Conservation (phyloP, 2,113 vertebrate genomes). For the Archilochus colubris region DNA sequence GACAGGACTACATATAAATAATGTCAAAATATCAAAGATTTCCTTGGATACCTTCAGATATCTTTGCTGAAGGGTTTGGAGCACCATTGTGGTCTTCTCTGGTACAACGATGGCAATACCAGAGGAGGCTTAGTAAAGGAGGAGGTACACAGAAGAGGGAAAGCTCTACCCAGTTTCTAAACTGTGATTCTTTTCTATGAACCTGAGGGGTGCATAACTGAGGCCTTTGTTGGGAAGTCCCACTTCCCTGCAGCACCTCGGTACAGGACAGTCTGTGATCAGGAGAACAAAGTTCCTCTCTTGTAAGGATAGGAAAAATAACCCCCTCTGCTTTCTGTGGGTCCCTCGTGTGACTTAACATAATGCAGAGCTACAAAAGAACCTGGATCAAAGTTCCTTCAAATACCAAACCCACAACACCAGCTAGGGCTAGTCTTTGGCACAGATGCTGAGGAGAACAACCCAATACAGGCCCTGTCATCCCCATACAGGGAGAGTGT, state of each 20-base stretch:
- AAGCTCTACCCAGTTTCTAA: neutral
- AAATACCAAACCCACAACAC: neutral
- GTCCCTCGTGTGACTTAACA: fast-evolving
- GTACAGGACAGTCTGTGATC: neutral
- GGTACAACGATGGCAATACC: neutral
- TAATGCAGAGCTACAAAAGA: fast-evolving
- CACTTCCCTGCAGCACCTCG: fast-evolving
- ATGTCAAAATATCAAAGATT: neutral
- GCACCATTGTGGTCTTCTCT: neutral
- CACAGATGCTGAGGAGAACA: neutral
- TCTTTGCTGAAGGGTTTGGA: neutral
- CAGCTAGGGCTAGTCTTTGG: neutral
- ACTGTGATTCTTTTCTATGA: neutral
- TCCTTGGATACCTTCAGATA: neutral
- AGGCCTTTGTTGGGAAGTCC: neutral
- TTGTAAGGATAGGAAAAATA: neutral
- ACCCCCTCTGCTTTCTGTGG: neutral
- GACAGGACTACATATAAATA: neutral
- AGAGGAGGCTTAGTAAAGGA: neutral
- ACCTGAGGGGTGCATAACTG: neutral
- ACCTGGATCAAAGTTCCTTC: neutral
- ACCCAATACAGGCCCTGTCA: neutral
- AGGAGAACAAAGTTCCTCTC: neutral
- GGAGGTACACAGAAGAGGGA: neutral
- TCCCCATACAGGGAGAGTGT: neutral